phyloP scores from a whole-genome alignment of 2,113 vertebrate species.

The Oreocharis arfaki region DNA sequence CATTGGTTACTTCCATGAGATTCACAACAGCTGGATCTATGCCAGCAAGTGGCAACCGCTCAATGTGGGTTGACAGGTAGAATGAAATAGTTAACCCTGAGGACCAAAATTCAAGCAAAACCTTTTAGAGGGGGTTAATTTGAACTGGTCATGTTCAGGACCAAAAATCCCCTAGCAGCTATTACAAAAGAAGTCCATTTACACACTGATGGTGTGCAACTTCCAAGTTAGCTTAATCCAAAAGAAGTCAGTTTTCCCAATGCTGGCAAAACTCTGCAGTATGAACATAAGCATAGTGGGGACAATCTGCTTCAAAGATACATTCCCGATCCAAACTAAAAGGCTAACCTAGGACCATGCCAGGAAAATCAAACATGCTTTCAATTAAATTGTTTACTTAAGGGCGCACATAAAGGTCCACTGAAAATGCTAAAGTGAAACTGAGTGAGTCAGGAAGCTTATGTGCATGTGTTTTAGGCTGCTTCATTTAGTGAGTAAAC shows the following conservation, averaged over 20 bases:
- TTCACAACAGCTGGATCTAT: background rate
- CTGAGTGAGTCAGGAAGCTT: background rate
- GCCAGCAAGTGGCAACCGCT: background rate
- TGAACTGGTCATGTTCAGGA: background rate
- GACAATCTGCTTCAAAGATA: background rate
- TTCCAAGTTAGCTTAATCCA: background rate
- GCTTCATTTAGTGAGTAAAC: background rate
- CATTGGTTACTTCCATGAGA: fast-evolving
- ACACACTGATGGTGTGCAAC: background rate
- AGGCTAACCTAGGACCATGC: background rate
- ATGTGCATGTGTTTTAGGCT: background rate
- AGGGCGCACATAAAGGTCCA: background rate
- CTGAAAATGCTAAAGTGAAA: background rate
- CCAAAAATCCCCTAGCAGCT: background rate
- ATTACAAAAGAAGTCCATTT: background rate
- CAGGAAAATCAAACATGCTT: background rate
- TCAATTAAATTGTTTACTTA: background rate
- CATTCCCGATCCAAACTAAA: background rate
- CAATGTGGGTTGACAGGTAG: background rate
- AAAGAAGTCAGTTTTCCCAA: background rate
- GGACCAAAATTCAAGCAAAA: background rate
- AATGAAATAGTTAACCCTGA: background rate
- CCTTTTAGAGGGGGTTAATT: background rate
- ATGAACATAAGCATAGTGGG: background rate
- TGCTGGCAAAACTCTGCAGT: background rate